Base-by-base conservation (phyloP, 2,113 vertebrate species). In the Argyrosomus japonicus region DNA sequence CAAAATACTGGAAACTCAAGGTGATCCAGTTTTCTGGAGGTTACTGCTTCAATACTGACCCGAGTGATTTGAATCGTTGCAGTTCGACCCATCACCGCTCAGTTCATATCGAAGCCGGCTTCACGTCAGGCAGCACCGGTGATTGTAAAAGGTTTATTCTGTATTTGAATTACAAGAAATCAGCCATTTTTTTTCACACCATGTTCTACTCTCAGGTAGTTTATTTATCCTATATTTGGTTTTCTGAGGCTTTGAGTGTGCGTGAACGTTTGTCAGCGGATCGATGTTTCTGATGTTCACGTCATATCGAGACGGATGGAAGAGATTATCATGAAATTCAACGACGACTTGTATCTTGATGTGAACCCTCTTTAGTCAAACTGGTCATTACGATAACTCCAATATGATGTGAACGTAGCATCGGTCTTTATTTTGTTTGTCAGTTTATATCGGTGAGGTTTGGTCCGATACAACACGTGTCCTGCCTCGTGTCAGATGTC, bases 141-240 rank as follows among this genome's bases (percentile, higher is more conserved):
- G 75, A 63, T 70, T 25, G 23, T 81, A 27, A 40, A 82, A 75
- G 0, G 36, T 68, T 67, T 62, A 27, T 58, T 78, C 67, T 11
- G 57, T 2, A 4, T 72, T 10, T 65, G 1, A 40, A 2, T 64
- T 32, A 13, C 5, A 47, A 64, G 11, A 27, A 19, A 74, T 63
- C 7, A 10, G n/a, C 53, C 60, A n/a, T 58, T 58, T 51, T 40
- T 32, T 8, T 51, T 27, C 57, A 62, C 60, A 1, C 54, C 2
- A 32, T 27, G 47, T 82, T 69, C 2, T 53, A 13, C 63, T 47
- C 75, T 79, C 83, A 80, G 79, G 72, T 73, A 13, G 67, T 72
- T 77, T 84, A 63, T 81, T 78, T 83, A 21, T 77, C 36, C 13
- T 23, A 0, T 5, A 1, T 43, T 77, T 73, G 8, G 3, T 64